Conservation (phyloP, 2,113 vertebrate genomes). For the Lophochroa leadbeateri region DNA sequence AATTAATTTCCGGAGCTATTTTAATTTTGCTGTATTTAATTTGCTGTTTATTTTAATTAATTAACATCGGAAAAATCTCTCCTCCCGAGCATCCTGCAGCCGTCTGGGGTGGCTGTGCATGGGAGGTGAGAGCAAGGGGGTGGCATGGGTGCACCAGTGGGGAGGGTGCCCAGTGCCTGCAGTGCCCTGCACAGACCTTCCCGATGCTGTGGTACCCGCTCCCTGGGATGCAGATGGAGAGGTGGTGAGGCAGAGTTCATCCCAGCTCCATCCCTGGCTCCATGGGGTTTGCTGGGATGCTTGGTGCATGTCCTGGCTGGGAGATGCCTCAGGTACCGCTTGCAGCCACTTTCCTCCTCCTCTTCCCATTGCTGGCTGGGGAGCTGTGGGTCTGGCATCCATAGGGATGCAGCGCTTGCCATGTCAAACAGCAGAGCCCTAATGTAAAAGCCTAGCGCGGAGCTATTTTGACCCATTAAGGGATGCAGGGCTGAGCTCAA, state of each 20-base stretch:
- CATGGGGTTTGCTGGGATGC: background rate
- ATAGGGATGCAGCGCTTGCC: rapidly evolving
- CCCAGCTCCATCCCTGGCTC: background rate
- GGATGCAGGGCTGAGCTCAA: background rate
- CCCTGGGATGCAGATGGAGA: rapidly evolving
- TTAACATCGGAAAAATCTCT: constrained; percentile 75
- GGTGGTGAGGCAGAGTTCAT: background rate
- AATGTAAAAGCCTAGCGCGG: rapidly evolving
- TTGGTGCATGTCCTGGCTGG: background rate
- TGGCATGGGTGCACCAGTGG: background rate
- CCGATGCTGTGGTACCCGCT: background rate
- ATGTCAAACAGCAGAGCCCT: background rate
- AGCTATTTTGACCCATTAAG: background rate
- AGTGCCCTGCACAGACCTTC: background rate
- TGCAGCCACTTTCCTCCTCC: background rate
- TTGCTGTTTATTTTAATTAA: constrained; percentile 87
- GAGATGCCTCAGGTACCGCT: background rate
- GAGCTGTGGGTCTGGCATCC: background rate
- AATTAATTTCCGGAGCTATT: constrained; percentile 85
- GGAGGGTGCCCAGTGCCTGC: background rate
- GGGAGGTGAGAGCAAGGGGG: background rate
- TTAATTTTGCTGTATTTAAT: constrained; percentile 86
- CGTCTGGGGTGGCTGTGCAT: constrained; percentile 50
- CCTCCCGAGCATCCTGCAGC: constrained; percentile 71
- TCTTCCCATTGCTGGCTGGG: background rate